phyloP scores from a whole-genome alignment of 2,113 vertebrate species.

The Columba livia region DNA sequence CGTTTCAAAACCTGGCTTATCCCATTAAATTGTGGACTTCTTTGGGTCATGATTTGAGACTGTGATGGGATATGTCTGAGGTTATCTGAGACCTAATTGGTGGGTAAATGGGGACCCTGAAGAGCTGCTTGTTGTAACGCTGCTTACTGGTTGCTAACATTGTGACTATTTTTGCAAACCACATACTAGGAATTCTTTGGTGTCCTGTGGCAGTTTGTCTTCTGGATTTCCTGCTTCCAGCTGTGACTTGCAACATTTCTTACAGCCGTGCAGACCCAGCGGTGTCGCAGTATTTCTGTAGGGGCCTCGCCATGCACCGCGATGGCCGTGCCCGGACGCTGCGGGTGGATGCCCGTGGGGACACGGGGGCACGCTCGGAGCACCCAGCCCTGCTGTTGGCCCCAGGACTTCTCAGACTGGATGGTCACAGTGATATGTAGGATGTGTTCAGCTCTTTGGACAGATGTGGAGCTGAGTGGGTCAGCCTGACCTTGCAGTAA shows the following conservation, averaged over 20 bases:
- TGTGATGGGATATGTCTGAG: background rate
- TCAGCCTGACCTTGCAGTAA: background rate
- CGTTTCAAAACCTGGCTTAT: background rate
- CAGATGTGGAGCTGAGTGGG: fast-evolving
- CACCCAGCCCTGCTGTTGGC: background rate
- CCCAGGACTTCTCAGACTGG: background rate
- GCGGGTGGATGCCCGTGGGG: fast-evolving
- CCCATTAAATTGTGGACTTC: background rate
- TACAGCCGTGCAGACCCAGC: fast-evolving
- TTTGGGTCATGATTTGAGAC: background rate
- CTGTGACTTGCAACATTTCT: background rate
- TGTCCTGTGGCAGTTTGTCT: background rate
- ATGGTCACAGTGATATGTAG: background rate
- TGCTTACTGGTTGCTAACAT: background rate
- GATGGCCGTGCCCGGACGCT: fast-evolving
- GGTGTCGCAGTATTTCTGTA: background rate
- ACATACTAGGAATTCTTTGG: background rate
- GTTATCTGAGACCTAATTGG: background rate
- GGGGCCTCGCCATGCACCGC: fast-evolving
- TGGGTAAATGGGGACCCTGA: background rate
- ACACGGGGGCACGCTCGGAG: fast-evolving
- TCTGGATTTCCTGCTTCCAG: background rate
- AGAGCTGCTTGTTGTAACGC: background rate
- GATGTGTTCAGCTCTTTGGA: background rate
- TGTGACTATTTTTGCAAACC: background rate